Evolutionary conservation across 2,888 invertebrate species (phyloP), one percentile per base, ranked within the genome.

Genomic region (Drosophila emarginata): DNA sequence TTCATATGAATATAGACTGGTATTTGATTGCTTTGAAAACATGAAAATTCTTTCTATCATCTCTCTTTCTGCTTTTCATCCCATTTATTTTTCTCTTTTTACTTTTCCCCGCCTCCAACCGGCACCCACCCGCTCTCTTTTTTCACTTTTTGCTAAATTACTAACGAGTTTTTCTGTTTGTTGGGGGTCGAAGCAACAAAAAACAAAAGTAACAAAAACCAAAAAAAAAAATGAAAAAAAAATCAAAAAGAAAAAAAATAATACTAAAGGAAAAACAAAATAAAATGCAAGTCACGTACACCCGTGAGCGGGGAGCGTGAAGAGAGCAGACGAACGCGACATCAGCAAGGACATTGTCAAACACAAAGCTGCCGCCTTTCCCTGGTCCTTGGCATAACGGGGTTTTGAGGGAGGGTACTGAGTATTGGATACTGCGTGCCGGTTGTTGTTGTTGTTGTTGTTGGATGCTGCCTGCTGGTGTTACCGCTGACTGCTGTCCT

Each of bases 321-420:
- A 68, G 82, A 58, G 74, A 76, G 79, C 62, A 67, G 79, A 61
- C 69, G 77, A 82, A 63, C 64, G 86, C 71, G 74, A 67, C 82
- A 85, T 70, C 79, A 74, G 82, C 88, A 87, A 87, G 81, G 86
- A 82, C 87, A 87, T 78, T 87, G 88, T 87, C 74, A 86, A 74
- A 82, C 87, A 82, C 82, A 88, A 84, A 80, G 80, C 72, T 67
- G 50, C 68, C 80, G 70, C 76, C 68, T 74, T 54, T 39, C 60
- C 50, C 52, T 54, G 53, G 62, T 69, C 68, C 78, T 61, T 67
- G 61, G 50, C 15, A 26, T 26, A 6, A 26, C 5, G 6, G 26
- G 26, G 6, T 26, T 26, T 26, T 26, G 26, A 26, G 26, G 6
- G 26, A 1, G 11, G 11, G 18, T 11, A 0, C n/a, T n/a, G 21